These are phyloP conservation scores for Gopherus evgoodei DNA, from an alignment of 2,113 vertebrate genomes.

Conservation along the genomic window DNA sequence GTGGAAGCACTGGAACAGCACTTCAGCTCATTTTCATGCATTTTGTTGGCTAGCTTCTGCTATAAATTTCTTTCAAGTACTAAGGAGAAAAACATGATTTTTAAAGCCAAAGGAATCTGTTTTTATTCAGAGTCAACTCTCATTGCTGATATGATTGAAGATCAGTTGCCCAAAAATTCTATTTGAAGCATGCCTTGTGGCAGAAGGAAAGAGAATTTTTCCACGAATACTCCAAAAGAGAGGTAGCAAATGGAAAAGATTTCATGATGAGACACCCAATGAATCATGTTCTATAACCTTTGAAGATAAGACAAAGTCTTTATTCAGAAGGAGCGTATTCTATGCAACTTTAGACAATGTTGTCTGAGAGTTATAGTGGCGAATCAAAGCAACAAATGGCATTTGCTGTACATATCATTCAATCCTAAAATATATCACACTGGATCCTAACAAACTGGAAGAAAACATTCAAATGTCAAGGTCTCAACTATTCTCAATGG, in stretches of 20 bases:
- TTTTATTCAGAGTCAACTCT: not conserved
- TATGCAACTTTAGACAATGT: not conserved
- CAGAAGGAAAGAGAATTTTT: not conserved
- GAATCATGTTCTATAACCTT: not conserved
- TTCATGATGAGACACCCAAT: not conserved
- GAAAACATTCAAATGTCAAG: not conserved
- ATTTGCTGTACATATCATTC: not conserved
- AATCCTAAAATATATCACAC: not conserved
- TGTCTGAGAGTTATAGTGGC: not conserved
- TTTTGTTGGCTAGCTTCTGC: not conserved
- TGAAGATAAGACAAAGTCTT: not conserved
- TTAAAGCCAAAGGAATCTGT: not conserved
- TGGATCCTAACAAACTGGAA: not conserved
- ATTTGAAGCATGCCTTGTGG: not conserved
- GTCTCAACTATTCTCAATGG: not conserved
- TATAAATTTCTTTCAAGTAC: not conserved
- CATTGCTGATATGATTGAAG: not conserved
- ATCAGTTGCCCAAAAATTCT: not conserved
- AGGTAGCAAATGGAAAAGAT: not conserved
- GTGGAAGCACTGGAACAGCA: not conserved
- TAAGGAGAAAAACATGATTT: not conserved
- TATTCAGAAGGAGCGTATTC: not conserved
- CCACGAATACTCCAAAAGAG: not conserved
- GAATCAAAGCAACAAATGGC: not conserved
- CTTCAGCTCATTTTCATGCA: not conserved